Conservation (phyloP, 2,113 vertebrate genomes). For the Polyodon spathula region DNA sequence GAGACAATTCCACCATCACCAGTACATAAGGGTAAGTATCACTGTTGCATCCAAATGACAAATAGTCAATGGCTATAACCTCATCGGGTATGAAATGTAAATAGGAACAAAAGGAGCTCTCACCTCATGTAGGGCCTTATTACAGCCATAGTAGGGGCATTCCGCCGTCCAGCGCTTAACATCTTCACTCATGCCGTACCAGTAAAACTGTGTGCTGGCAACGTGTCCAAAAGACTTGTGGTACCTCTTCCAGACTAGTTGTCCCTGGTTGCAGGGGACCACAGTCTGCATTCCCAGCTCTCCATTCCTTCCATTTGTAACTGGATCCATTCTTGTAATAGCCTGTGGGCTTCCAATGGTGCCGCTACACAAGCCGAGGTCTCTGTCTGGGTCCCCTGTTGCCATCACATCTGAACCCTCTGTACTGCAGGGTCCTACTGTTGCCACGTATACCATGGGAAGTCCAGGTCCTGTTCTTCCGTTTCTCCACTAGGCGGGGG, state of each 20-base stretch:
- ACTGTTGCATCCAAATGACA: background rate
- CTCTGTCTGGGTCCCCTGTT: background rate
- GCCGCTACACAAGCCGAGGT: too few relatives aligned
- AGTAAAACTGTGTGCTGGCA: background rate
- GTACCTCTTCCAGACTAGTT: background rate
- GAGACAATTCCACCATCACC: background rate
- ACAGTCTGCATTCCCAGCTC: background rate
- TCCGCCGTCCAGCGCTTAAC: background rate
- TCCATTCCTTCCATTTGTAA: background rate
- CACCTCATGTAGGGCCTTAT: background rate
- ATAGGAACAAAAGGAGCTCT: background rate
- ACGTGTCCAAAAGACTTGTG: background rate
- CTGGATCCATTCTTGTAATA: background rate
- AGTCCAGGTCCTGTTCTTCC: too few relatives aligned
- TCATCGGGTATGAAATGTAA: background rate
- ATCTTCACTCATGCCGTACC: background rate
- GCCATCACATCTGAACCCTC: background rate
- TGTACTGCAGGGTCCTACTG: background rate
- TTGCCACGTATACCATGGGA: background rate
- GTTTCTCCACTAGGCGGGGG: too few relatives aligned
- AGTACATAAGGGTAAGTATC: background rate
- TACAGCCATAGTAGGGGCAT: background rate
- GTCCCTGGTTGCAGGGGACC: background rate
- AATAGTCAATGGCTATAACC: background rate
- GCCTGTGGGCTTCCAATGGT: background rate